Conservation (phyloP, 2,888 invertebrate genomes). For the Cerceris ruficornis region DNA sequence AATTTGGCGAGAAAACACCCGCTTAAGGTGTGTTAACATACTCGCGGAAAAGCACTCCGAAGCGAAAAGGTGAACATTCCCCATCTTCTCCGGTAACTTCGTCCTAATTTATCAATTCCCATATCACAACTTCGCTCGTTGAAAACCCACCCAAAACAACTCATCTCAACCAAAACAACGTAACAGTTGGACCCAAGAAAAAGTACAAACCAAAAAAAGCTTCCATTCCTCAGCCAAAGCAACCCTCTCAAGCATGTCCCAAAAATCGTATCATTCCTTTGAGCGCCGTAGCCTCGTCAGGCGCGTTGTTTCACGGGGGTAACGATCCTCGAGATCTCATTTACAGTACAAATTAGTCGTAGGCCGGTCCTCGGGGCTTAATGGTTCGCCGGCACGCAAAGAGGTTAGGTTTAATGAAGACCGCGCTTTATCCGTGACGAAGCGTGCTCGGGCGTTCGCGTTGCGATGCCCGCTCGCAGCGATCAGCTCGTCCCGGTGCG, state of each 20-base stretch:
- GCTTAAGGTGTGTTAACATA: no score
- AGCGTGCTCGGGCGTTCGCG: slow-evolving; percentile 47
- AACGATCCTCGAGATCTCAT: slow-evolving; percentile 77
- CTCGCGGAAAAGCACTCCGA: no score
- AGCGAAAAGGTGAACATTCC: no score
- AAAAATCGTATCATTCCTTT: neutral
- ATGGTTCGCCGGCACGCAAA: slow-evolving; percentile 78
- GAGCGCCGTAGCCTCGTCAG: slow-evolving; percentile 25
- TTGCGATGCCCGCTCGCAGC: neutral
- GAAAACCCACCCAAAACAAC: no score
- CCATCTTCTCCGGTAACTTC: no score
- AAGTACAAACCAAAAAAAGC: no score
- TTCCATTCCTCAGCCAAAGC: neutral
- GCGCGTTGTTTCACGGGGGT: slow-evolving; percentile 64
- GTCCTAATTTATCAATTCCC: no score
- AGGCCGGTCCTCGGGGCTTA: slow-evolving; percentile 73
- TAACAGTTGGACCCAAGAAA: no score
- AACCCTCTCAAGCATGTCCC: neutral
- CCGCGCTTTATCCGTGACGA: slow-evolving; percentile 79
- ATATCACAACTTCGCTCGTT: no score
- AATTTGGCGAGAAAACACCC: no score
- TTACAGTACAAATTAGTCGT: slow-evolving; percentile 80
- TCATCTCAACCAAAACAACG: no score
- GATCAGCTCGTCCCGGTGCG: slow-evolving; percentile 19
- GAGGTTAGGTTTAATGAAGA: slow-evolving; percentile 78